Conservation (phyloP, 2,113 vertebrate genomes). For the Terrapene triunguis region DNA sequence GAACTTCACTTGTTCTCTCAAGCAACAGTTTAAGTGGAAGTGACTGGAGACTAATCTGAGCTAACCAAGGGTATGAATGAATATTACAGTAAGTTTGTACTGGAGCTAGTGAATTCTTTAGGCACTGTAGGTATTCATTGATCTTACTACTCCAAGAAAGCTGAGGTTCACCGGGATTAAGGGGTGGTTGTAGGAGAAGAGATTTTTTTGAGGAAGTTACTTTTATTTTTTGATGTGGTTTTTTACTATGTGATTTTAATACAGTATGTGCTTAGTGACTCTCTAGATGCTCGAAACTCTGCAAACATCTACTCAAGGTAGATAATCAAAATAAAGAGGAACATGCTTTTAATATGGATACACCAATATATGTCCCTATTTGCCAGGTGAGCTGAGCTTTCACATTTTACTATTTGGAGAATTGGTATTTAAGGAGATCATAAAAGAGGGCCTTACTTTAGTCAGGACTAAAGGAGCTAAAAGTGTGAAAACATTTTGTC, state of each 20-base stretch:
- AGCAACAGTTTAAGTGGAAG: not conserved
- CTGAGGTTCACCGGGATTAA: not conserved
- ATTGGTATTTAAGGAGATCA: not conserved
- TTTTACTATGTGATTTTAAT: not conserved
- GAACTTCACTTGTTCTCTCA: not conserved
- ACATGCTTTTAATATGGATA: not conserved
- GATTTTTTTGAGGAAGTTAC: not conserved
- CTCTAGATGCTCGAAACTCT: not conserved
- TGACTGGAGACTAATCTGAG: not conserved
- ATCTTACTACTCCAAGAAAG: not conserved
- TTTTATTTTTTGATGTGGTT: not conserved
- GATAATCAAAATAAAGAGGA: not conserved
- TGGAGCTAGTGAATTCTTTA: not conserved
- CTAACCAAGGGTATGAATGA: not conserved
- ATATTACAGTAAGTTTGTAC: not conserved
- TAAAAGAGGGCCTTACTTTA: not conserved
- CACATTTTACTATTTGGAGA: not conserved
- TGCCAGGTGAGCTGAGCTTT: not conserved
- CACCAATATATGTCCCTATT: not conserved
- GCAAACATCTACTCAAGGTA: not conserved
- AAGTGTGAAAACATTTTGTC: fast-evolving
- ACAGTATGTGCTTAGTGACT: not conserved
- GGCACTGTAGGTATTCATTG: not conserved
- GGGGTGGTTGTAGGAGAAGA: not conserved
- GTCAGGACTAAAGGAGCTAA: not conserved